A percentile compares a stretch with the other conserved stretches of the same genome.
Conservation (phyloP, 1,140 invertebrate species). For the Rhopalosiphum padi region DNA sequence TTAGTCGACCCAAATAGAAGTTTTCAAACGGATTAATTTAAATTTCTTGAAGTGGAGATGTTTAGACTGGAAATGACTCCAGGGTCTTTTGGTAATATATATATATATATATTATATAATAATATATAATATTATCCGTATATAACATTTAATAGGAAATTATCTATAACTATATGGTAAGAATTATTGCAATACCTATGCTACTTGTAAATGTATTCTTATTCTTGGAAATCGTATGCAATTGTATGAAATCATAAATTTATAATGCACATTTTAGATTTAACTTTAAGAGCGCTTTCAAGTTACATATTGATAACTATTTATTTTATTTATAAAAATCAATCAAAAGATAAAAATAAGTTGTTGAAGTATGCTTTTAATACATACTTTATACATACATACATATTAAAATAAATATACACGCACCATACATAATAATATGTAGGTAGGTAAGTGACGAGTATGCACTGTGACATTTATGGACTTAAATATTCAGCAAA, state of each 20-base stretch:
- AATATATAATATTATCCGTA: background rate
- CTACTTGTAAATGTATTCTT: background rate
- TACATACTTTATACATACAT: too few species aligned
- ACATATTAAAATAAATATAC: background rate
- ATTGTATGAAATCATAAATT: background rate
- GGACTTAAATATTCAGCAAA: background rate
- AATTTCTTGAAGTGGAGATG: background rate
- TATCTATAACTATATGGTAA: background rate
- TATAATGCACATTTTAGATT: background rate
- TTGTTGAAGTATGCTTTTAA: background rate
- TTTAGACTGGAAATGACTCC: slow-evolving; percentile 7
- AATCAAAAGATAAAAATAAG: background rate
- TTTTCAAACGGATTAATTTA: slow-evolving; percentile 23
- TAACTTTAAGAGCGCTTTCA: background rate
- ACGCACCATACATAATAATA: background rate
- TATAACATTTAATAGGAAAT: background rate
- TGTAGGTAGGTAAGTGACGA: background rate
- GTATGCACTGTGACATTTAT: background rate
- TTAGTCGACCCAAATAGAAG: background rate
- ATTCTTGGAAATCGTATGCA: too few species aligned
- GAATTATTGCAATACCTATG: background rate
- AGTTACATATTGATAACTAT: background rate
- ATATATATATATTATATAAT: background rate
- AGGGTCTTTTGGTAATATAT: background rate
- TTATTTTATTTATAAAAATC: background rate